These are phyloP conservation scores for Etheostoma cragini DNA, from an alignment of 2,113 vertebrate genomes.

Conservation along the genomic window DNA sequence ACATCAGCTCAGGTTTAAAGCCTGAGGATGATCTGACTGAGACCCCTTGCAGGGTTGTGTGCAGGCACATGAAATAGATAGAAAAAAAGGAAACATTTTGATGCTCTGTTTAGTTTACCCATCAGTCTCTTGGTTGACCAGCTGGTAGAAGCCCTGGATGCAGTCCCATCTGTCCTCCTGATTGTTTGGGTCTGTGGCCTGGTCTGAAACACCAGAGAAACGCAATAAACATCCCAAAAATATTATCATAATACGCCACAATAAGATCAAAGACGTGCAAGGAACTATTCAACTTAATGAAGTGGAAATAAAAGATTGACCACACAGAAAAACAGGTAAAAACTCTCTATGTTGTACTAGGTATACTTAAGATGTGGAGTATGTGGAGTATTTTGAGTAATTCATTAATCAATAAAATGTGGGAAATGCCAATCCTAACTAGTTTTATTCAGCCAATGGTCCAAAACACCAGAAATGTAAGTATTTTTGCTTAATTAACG, in stretches of 20 bases:
- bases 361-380: too few relatives aligned
- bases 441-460: neutral
- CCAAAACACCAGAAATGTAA: neutral
- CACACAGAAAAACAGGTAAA: neutral
- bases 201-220: conserved; percentile 77
- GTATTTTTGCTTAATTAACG: too few relatives aligned
- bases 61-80: neutral
- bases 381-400: neutral
- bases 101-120: conserved; percentile 81
- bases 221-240: neutral
- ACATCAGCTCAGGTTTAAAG: neutral
- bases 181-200: conserved; percentile 88
- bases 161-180: conserved; percentile 87
- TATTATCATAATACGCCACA: neutral
- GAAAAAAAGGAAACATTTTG: neutral
- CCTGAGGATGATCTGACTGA: neutral
- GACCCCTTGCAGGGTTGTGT: neutral
- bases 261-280: neutral
- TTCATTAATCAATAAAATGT: too few relatives aligned
- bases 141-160: conserved; percentile 89
- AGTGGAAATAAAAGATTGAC: conserved; percentile 18
- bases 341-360: neutral
- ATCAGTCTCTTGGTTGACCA: conserved; percentile 82
- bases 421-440: too few relatives aligned
- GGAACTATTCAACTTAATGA: neutral